These are phyloP conservation scores for Synodontis membranacea DNA, from an alignment of 2,113 vertebrate species.

Conservation along the genomic window DNA sequence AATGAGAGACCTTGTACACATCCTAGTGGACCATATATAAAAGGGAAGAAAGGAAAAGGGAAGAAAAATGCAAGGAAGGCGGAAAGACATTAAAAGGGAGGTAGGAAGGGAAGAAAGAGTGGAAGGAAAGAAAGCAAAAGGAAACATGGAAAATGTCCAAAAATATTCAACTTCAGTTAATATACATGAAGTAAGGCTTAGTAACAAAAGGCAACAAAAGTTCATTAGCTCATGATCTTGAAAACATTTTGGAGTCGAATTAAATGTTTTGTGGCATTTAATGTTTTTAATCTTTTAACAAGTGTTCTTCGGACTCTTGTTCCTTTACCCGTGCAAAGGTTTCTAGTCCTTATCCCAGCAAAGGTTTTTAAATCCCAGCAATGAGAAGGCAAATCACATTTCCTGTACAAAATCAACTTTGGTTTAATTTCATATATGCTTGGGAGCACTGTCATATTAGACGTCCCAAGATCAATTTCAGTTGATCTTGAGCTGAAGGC, in stretches of 20 bases:
- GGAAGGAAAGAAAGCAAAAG: background rate
- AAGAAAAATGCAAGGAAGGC: background rate
- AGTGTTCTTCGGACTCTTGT: background rate
- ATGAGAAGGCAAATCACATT: background rate
- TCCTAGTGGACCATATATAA: slow-evolving; percentile 11
- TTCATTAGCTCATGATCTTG: background rate
- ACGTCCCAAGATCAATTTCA: background rate
- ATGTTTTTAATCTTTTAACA: background rate
- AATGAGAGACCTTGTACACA: background rate
- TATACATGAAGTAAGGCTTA: background rate
- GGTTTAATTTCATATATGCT: background rate
- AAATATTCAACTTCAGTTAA: background rate
- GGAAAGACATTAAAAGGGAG: background rate
- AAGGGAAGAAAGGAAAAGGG: background rate
- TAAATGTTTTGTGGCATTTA: background rate
- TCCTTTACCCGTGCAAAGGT: background rate
- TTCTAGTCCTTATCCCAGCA: background rate
- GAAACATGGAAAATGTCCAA: background rate
- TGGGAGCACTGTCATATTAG: background rate
- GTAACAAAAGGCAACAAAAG: background rate
- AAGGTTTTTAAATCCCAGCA: background rate
- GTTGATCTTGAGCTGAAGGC: background rate
- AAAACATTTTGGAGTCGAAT: background rate
- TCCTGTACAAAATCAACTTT: background rate
- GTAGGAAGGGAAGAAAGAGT: background rate